Evolutionary conservation across 35 echinoderm and acorn worm species (phyloP).

Genomic region (Chiridota heheva): DNA sequence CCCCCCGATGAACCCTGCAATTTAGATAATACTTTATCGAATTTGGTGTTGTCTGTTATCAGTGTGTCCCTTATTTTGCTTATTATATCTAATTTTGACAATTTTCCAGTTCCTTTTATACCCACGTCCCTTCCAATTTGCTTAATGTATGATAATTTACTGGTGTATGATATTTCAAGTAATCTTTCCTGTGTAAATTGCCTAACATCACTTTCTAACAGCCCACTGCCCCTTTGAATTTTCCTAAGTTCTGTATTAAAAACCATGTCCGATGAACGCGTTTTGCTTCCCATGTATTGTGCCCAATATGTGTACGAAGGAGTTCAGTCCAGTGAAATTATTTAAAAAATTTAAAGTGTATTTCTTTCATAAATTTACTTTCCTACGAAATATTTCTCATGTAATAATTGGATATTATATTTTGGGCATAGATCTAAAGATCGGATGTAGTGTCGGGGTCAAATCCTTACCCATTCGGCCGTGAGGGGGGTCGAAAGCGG

Average conservation of each 20-base stretch:
- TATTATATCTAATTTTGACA: conserved; percentile 24
- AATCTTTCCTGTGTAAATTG: conserved; percentile 15
- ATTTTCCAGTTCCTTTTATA: conserved; percentile 7
- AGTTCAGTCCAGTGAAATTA: too few relatives aligned
- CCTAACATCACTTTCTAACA: neutral
- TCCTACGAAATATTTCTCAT: too few relatives aligned
- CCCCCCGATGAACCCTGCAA: conserved; percentile 6
- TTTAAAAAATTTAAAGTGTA: too few relatives aligned
- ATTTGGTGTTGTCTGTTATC: conserved; percentile 1
- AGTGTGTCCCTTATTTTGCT: conserved; percentile 16
- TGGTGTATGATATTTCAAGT: neutral
- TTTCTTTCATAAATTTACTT: too few relatives aligned
- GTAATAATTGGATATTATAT: too few relatives aligned
- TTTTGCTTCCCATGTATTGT: neutral
- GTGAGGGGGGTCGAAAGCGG: too few relatives aligned
- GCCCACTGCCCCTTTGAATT: conserved; percentile 1
- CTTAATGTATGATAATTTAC: neutral
- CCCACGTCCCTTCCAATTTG: conserved; percentile 4
- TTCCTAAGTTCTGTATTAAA: conserved; percentile 21
- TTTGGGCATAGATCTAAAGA: too few relatives aligned
- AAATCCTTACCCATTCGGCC: too few relatives aligned
- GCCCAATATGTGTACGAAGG: conserved; percentile 20
- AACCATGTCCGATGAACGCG: neutral
- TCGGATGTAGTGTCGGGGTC: too few relatives aligned
- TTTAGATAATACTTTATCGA: conserved; percentile 27